Percentiles rank a stretch among this genome's conserved stretches.
Conservation (phyloP, 2,113 vertebrate species). For the Cairina moschata region DNA sequence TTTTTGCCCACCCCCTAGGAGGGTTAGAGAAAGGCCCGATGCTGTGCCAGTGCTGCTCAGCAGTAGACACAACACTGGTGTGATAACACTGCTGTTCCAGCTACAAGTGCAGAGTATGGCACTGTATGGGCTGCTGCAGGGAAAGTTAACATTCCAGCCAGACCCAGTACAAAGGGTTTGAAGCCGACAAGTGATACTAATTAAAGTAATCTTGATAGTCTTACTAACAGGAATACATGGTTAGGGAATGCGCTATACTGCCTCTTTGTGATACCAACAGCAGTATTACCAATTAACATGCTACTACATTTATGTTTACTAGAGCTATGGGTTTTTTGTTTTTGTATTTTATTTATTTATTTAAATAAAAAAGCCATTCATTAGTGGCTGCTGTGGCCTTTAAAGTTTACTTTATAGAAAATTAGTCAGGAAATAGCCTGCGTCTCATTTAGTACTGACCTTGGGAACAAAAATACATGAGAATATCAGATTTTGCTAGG, state of each 20-base stretch:
- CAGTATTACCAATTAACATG: background rate
- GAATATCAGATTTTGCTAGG: background rate
- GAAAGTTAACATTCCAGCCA: no score
- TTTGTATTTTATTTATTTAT: background rate
- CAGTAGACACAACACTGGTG: no score
- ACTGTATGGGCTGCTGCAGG: no score
- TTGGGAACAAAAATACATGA: background rate
- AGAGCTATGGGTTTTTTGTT: background rate
- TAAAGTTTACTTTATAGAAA: constrained; percentile 36
- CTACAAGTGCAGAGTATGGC: no score
- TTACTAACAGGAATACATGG: background rate
- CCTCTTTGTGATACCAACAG: background rate
- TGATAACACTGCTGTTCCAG: no score
- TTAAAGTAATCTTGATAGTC: constrained; percentile 16
- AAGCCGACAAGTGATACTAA: background rate
- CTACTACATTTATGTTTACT: background rate
- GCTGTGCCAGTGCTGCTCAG: no score
- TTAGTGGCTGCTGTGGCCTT: background rate
- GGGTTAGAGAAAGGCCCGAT: no score
- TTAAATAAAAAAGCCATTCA: constrained; percentile 4
- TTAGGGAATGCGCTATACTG: background rate
- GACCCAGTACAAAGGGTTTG: background rate
- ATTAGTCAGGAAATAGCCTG: constrained; percentile 46
- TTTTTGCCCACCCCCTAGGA: no score
- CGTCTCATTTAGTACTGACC: constrained; percentile 8